Percentiles rank a stretch among this genome's conserved stretches.
phyloP scores from a whole-genome alignment of 2,888 invertebrate species.

The Calameuta pallipes region DNA sequence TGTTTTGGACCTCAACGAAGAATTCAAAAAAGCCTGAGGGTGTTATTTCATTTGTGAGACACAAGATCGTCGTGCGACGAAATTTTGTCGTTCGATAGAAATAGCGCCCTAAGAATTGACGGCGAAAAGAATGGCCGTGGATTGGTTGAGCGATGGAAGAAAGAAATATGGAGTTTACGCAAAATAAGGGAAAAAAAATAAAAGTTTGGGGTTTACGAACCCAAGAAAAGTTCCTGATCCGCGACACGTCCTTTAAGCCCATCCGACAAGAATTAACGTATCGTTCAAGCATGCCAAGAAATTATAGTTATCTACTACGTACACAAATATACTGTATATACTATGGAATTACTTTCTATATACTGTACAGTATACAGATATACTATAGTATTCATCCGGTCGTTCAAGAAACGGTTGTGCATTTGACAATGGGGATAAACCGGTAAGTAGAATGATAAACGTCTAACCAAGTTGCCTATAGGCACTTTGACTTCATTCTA shows the following conservation, averaged over 20 bases:
- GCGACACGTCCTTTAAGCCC: neutral
- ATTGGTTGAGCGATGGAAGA: neutral
- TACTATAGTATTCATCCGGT: neutral
- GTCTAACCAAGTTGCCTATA: neutral
- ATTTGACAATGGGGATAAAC: conserved; percentile 24
- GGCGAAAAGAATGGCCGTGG: neutral
- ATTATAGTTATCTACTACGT: neutral
- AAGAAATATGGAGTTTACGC: neutral
- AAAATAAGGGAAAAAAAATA: neutral
- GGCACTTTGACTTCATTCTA: neutral
- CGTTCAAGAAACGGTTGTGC: conserved; percentile 10
- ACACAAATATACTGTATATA: neutral
- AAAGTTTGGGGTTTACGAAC: neutral
- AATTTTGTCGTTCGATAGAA: no score
- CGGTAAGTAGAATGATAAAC: conserved; percentile 25
- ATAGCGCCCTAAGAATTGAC: neutral
- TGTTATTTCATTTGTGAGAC: no score
- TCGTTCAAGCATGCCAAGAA: neutral
- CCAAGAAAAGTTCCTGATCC: neutral
- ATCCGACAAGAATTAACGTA: neutral
- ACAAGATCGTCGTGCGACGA: no score
- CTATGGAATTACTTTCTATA: neutral
- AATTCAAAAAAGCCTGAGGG: neutral
- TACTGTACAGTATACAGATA: neutral
- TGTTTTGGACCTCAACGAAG: neutral